A percentile compares a stretch with the other conserved stretches of the same genome.
These are phyloP conservation scores for Perognathus longimembris DNA, from an alignment of 2,113 vertebrate species.

Conservation along the genomic window DNA sequence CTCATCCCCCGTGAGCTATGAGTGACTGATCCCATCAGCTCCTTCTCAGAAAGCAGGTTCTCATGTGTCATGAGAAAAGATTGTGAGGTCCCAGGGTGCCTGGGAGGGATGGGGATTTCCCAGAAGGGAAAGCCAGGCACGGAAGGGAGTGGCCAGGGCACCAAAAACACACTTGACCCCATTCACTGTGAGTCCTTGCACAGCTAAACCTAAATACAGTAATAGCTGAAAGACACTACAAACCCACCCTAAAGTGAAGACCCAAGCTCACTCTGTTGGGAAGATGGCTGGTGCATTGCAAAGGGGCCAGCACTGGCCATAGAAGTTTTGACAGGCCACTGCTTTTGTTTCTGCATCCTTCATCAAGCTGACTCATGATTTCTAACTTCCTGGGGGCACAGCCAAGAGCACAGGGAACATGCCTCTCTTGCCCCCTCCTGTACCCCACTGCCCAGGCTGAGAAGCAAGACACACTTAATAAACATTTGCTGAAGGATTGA, in stretches of 20 bases:
- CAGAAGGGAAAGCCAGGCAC: not conserved
- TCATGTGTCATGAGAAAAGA: not conserved
- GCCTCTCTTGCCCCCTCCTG: not conserved
- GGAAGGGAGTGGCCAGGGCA: not conserved
- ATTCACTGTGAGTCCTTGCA: not conserved
- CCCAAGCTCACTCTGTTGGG: not conserved
- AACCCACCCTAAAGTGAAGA: not conserved
- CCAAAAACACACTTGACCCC: not conserved
- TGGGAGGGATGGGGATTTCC: not conserved
- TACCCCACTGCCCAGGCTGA: not conserved
- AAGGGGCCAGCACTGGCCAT: not conserved
- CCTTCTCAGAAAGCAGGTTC: constrained; percentile 18
- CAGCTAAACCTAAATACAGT: not conserved
- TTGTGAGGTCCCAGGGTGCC: not conserved
- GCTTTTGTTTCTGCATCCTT: not conserved
- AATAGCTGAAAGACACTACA: not conserved
- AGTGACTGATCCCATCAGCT: not conserved
- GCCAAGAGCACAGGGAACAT: not conserved
- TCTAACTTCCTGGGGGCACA: constrained; percentile 1
- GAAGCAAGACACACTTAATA: not conserved
- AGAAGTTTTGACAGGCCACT: not conserved
- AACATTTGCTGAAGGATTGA: not conserved
- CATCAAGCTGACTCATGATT: not conserved
- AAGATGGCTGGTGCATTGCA: not conserved
- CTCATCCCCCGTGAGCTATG: not conserved